Conservation (phyloP, 2,888 invertebrate species). For the Automeris io region DNA sequence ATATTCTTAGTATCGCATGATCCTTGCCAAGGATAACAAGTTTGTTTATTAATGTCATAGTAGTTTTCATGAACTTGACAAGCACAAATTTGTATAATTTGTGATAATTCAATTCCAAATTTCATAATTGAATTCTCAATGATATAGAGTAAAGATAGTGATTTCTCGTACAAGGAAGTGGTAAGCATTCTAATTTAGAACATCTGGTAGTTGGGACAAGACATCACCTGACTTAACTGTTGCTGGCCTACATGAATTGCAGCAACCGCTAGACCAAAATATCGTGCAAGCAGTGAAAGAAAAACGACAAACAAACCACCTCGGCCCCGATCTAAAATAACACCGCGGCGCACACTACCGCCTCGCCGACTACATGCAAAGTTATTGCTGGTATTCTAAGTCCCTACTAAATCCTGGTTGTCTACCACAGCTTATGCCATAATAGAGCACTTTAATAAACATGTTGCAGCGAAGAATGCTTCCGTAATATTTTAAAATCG, state of each 20-base stretch:
- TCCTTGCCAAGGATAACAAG: not conserved
- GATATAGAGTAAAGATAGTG: too few relatives aligned
- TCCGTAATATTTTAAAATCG: conserved; percentile 35
- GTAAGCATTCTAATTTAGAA: too few relatives aligned
- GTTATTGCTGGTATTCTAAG: conserved; percentile 25
- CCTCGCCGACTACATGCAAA: conserved; percentile 29
- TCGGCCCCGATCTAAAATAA: conserved; percentile 57
- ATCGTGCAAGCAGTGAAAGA: conserved; percentile 29
- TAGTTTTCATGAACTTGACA: too few relatives aligned
- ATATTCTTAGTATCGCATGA: too few relatives aligned
- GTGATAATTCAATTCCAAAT: too few relatives aligned
- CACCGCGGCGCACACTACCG: conserved; percentile 30
- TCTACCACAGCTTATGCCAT: not conserved
- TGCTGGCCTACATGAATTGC: conserved; percentile 7
- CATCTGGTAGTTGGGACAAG: not conserved
- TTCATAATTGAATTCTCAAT: too few relatives aligned
- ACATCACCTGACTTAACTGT: not conserved
- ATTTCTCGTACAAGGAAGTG: too few relatives aligned
- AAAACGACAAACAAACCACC: conserved; percentile 42
- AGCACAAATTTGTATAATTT: too few relatives aligned
- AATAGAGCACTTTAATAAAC: not conserved
- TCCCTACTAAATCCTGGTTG: conserved; percentile 2
- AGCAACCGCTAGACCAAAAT: conserved; percentile 27
- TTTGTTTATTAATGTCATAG: too few relatives aligned
- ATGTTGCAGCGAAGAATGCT: not conserved